Conservation (phyloP, 2,888 invertebrate species). For the Gortyna flavago region DNA sequence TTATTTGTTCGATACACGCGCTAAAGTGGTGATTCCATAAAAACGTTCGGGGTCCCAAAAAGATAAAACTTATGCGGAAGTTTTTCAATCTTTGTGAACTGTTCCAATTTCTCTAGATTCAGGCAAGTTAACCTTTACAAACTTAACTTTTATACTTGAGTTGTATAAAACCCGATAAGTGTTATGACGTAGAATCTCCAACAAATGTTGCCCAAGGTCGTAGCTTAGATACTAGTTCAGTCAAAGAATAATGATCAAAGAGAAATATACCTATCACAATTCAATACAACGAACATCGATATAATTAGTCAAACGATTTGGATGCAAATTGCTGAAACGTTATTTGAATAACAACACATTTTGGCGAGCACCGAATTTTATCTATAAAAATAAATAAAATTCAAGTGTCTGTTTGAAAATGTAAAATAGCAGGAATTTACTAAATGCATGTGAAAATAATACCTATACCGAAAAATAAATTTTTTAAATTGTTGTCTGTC, state of each 20-base stretch:
- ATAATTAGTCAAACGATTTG: slow-evolving; percentile 43
- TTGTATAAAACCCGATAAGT: slow-evolving; percentile 18
- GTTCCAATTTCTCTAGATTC: slow-evolving; percentile 54
- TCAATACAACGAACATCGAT: slow-evolving; percentile 31
- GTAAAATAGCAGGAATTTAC: background rate
- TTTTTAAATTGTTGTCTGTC: too few species aligned
- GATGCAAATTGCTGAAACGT: slow-evolving; percentile 41
- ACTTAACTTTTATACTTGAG: slow-evolving; percentile 21
- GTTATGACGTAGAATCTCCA: background rate
- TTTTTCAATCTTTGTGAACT: slow-evolving; percentile 66
- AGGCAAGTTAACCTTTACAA: slow-evolving; percentile 14
- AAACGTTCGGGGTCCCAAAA: slow-evolving; percentile 55
- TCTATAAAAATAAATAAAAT: background rate
- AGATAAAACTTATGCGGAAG: slow-evolving; percentile 60
- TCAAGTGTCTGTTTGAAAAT: background rate
- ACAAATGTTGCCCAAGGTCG: slow-evolving; percentile 1
- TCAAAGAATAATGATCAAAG: slow-evolving; percentile 27
- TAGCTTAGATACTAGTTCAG: background rate
- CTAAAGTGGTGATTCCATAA: slow-evolving; percentile 57
- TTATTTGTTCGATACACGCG: slow-evolving; percentile 56
- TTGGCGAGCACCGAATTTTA: slow-evolving; percentile 5
- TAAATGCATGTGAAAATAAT: too few species aligned
- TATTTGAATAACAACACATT: slow-evolving; percentile 30
- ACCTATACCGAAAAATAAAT: too few species aligned
- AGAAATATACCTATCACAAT: slow-evolving; percentile 33